Conservation (phyloP, 2,797 vertebrate genomes). For the Ctenochaetus hawaiiensis region DNA sequence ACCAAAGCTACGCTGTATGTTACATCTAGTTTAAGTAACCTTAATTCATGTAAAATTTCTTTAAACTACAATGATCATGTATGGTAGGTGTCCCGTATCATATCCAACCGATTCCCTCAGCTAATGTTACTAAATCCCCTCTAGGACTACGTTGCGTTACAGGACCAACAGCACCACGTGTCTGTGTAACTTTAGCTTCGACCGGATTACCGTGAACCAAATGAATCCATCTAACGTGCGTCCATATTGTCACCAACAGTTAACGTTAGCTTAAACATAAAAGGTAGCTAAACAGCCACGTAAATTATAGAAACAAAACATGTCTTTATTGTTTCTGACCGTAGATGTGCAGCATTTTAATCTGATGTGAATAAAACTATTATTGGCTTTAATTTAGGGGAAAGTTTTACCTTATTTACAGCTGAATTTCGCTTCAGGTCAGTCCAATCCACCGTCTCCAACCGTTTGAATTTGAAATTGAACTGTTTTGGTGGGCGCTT, state of each 20-base stretch:
- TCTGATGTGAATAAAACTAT: accelerated
- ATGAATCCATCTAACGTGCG: background rate
- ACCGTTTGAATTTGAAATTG: conserved; percentile 83
- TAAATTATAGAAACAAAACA: background rate
- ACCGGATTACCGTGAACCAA: background rate
- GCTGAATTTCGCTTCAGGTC: accelerated
- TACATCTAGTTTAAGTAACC: too few relatives aligned
- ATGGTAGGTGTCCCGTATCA: too few relatives aligned
- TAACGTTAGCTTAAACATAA: background rate
- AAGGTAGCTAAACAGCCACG: too few relatives aligned
- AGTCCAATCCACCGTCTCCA: accelerated
- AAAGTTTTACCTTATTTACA: conserved; percentile 18
- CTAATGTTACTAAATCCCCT: background rate
- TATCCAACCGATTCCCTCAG: background rate
- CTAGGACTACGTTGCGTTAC: background rate
- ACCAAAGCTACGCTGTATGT: too few relatives aligned
- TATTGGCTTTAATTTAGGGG: background rate
- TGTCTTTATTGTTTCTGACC: accelerated
- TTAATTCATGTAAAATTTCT: background rate
- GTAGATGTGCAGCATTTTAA: accelerated
- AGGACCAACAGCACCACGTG: too few relatives aligned
- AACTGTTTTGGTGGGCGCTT: conserved; percentile 59
- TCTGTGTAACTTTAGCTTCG: too few relatives aligned
- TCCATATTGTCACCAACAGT: too few relatives aligned
- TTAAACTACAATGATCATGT: background rate